These are phyloP conservation scores for Magallana ariakensis DNA, from an alignment of 1,140 invertebrate genomes.

Conservation along the genomic window DNA sequence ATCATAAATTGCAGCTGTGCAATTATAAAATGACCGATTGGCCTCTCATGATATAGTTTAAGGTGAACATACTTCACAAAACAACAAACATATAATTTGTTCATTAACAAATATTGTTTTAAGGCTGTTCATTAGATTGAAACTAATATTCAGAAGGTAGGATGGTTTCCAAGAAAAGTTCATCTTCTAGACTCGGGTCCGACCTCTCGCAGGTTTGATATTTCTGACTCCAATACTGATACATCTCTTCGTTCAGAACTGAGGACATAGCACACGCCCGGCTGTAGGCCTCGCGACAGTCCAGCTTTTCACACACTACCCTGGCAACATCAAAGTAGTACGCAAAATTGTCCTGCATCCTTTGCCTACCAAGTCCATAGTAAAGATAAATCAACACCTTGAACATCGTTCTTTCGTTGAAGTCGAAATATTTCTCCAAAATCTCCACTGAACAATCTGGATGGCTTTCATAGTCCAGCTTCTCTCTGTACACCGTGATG, in stretches of 20 bases:
- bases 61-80: no score
- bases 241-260: not conserved
- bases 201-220: not conserved
- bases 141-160: not conserved
- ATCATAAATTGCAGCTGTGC: no score
- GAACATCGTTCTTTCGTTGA: not conserved
- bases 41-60: no score
- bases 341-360: not conserved
- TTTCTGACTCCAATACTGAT: not conserved
- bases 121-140: no score
- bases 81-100: no score
- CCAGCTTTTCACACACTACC: not conserved
- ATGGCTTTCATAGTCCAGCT: not conserved
- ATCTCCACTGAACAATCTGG: not conserved
- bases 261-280: not conserved
- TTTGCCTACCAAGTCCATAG: not conserved
- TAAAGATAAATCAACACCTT: conserved; percentile 35
- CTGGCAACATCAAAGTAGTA: not conserved
- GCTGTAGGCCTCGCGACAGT: not conserved
- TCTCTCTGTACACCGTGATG: not conserved
- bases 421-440: not conserved
- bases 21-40: no score
- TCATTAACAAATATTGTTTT: no score
- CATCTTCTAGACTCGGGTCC: not conserved
- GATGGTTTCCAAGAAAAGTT: not conserved